These are phyloP conservation scores for Gymnocypris eckloni DNA, from an alignment of 2,797 vertebrate genomes.

Conservation along the genomic window DNA sequence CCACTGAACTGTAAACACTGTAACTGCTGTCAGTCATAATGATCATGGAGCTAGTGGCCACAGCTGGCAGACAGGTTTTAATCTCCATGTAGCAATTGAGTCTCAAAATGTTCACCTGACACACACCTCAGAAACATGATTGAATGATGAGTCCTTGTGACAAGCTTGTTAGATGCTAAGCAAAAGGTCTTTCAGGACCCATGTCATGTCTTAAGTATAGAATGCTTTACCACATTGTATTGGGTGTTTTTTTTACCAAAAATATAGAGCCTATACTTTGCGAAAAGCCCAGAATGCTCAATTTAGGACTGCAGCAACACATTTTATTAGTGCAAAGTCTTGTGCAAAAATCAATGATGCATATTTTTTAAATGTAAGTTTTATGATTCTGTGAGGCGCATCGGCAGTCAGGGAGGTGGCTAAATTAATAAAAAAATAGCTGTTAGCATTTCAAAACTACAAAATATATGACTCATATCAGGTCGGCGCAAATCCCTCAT, in stretches of 20 bases:
- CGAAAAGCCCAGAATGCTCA: background rate
- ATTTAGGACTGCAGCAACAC: background rate
- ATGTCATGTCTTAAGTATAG: conserved; percentile 33
- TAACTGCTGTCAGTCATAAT: conserved; percentile 60
- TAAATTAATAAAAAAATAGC: conserved; percentile 7
- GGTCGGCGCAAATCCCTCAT: conserved; percentile 23
- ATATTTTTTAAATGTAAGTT: background rate
- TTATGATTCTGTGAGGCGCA: background rate
- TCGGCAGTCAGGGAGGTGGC: background rate
- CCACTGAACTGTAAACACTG: conserved; percentile 49
- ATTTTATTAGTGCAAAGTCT: background rate
- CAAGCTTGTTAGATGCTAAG: conserved; percentile 57
- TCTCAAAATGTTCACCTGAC: conserved; percentile 61
- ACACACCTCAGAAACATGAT: conserved; percentile 53
- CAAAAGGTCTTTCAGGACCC: conserved; percentile 26
- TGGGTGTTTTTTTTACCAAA: conserved; percentile 14
- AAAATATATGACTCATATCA: conserved; percentile 41
- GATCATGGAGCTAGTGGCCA: conserved; percentile 54
- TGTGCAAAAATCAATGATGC: background rate
- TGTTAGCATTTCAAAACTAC: conserved; percentile 8
- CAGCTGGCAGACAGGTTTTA: conserved; percentile 62
- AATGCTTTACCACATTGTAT: conserved; percentile 11
- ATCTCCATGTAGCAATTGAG: conserved; percentile 62
- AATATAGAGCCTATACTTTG: background rate
- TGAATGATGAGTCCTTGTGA: conserved; percentile 56